Evolutionary conservation across 1,140 invertebrate genomes (phyloP).

Genomic region (Ganaspis sp.): DNA sequence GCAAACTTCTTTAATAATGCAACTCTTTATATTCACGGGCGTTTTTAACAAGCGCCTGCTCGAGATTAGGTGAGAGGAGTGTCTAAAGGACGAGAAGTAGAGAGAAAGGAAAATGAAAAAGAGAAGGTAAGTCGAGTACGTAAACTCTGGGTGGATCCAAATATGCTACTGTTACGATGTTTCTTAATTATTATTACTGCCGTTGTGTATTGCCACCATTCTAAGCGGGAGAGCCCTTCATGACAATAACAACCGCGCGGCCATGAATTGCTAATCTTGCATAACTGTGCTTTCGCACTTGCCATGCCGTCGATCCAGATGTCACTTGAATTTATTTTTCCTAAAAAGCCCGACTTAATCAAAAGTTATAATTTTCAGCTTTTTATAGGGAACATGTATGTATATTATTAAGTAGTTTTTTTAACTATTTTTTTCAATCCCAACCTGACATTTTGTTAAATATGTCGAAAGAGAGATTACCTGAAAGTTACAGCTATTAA

Average conservation of each 20-base stretch:
- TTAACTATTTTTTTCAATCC: no score
- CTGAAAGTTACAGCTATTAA: no score
- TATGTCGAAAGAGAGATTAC: no score
- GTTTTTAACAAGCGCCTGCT: conserved; percentile 73
- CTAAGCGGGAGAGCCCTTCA: conserved; percentile 59
- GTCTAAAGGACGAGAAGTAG: conserved; percentile 37
- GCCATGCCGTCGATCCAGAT: conserved; percentile 18
- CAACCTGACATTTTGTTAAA: no score
- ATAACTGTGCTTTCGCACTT: conserved; percentile 52
- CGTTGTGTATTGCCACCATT: conserved; percentile 63
- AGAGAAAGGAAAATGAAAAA: conserved; percentile 38
- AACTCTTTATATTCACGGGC: conserved; percentile 77
- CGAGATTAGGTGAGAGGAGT: conserved; percentile 69
- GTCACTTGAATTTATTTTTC: not conserved
- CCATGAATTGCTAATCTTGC: conserved; percentile 74
- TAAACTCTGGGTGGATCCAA: conserved; percentile 57
- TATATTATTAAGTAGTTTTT: no score
- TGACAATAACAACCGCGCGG: conserved; percentile 69
- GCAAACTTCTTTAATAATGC: conserved; percentile 77
- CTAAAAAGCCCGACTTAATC: not conserved
- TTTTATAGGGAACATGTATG: no score
- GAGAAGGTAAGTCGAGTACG: conserved; percentile 49
- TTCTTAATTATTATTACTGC: conserved; percentile 77
- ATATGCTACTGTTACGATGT: conserved; percentile 72
- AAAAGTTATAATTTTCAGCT: not conserved